Percentiles rank a stretch among this genome's conserved stretches.
These are phyloP conservation scores for Chiloscyllium plagiosum DNA, from an alignment of 2,113 vertebrate genomes.

Conservation along the genomic window DNA sequence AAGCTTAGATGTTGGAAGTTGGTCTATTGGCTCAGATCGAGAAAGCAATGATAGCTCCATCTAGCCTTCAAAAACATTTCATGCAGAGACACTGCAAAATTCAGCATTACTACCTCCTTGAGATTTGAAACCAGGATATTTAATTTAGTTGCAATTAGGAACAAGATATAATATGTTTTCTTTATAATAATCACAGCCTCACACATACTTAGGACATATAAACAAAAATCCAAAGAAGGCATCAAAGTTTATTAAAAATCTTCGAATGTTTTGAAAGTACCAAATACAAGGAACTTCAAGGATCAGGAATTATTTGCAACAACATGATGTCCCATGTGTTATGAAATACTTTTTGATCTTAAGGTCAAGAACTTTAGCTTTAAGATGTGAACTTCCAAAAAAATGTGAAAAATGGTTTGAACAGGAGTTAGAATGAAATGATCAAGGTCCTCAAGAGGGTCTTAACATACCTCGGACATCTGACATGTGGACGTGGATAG, in stretches of 20 bases:
- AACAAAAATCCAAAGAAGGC: constrained; percentile 27
- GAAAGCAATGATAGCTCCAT: background rate
- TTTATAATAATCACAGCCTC: background rate
- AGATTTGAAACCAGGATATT: background rate
- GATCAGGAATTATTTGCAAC: constrained; percentile 6
- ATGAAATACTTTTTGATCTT: background rate
- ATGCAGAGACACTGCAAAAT: background rate
- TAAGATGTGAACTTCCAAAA: constrained; percentile 13
- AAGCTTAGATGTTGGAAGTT: background rate
- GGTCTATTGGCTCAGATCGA: too few relatives aligned
- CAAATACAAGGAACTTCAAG: constrained; percentile 7
- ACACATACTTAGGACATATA: background rate
- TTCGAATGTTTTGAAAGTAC: constrained; percentile 23
- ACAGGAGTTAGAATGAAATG: background rate
- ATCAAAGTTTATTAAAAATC: background rate
- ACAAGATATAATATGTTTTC: background rate
- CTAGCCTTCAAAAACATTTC: background rate
- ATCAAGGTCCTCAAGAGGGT: background rate
- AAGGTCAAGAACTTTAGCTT: constrained; percentile 25
- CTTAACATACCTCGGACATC: background rate
- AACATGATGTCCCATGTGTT: background rate
- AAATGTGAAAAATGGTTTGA: constrained; percentile 9
- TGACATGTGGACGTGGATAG: too few relatives aligned
- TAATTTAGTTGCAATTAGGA: background rate
- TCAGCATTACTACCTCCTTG: background rate